Evolutionary conservation across 1,140 invertebrate species (phyloP), one percentile per base, ranked within the genome.

Genomic region (Sinella curviseta): DNA sequence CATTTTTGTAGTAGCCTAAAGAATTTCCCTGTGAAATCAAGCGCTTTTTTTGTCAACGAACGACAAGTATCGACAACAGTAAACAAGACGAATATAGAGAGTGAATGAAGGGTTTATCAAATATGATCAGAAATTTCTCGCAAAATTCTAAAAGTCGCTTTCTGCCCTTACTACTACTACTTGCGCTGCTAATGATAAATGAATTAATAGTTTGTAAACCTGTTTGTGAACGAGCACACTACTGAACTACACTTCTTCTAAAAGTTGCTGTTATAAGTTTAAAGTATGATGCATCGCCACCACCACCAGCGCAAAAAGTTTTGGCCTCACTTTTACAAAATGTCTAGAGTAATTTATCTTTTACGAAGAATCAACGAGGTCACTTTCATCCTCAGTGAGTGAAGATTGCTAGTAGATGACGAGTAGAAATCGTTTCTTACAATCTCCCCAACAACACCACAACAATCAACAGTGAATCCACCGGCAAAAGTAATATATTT

Each of bases 301-400:
- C 8, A 48, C 20, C 20, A 8, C 20, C 39, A 48, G 39, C 57
- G 24, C 8, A 60, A n/a, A 60, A 60, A 26, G 4, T 3, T 26
- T 60, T 60, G 57, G 57, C 57, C 57, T 60, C 57, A 60, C 57
- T 60, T 48, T 48, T 60, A 26, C 57, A 60, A 60, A 17, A 12
- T 60, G 57, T 14, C 24, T 60, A 26, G 57, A 26, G 57, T 60
- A 12, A 60, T 60, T 60, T 26, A 60, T 60, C 57, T 60, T 26
- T 60, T 16, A 8, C 14, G 24, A 60, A 17, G 12, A 60, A 17
- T 16, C 57, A 60, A 60, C 12, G 57, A 60, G 57, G 57, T 60
- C 57, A 60, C 57, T 60, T 60, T 60, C 57, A 60, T 60, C 24
- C 14, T 60, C 57, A 48, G 39, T 12, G 20, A 48, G 20, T 12